Base-by-base conservation (phyloP, 1,140 invertebrate species). In the Caenorhabditis brenneri region DNA sequence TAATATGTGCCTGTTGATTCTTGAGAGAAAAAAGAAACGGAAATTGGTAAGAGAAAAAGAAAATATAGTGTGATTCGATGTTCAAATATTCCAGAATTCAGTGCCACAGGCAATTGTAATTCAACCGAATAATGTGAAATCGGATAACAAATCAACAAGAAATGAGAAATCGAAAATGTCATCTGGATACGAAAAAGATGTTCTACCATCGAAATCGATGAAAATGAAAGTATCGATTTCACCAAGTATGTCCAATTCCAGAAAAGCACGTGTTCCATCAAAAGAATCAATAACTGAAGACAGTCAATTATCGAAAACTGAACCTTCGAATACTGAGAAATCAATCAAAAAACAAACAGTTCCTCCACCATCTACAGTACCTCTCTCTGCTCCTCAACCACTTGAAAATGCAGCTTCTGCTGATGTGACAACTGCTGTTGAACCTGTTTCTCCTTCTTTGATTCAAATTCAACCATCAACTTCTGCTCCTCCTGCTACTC, bases 141-240 rank as follows among this genome's bases (percentile, higher is more conserved):
- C 7, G 9, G 65, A 42, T n/a, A 42, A 6, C 15, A 74, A 74
- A 24, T 15, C 65, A 10, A n/a, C 36, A 4, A 74, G 29, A 42
- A 74, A 31, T 46, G 65, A 74, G 5, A 74, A 74, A 42, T 74
- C 65, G n/a, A 74, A 74, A 24, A 24, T 74, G 33, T 42, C 65
- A 19, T 74, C 65, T 24, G 65, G 65, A 74, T 74, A 74, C 15
- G 65, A 74, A 22, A 74, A 74, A 24, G 65, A 74, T 46, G 65
- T 74, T 39, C n/a, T 74, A 10, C 65, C 65, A 22, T 74, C 65
- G 9, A 74, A 74, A 31, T 74, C 65, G 0, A 74, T 74, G 65
- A 74, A 42, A 42, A 74, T 74, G 65, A 74, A 74, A 24, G 65
- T 74, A 22, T n/a, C 65, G 1, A 74, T 74, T 42, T 74, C 65